phyloP scores from a whole-genome alignment of 1,140 invertebrate genomes.

The Dufourea novaeangliae region DNA sequence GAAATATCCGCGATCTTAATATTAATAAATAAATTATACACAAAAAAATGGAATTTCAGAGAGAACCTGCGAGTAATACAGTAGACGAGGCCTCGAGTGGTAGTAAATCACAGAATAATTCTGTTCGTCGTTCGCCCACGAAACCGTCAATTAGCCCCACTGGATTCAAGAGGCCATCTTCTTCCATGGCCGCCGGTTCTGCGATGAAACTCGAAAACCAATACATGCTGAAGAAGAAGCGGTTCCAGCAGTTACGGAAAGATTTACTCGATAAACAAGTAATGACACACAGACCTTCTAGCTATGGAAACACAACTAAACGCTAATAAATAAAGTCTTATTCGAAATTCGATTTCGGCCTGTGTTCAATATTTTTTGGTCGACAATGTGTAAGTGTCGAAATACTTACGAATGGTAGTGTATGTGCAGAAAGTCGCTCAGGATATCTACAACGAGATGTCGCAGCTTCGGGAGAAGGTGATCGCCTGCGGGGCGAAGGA shows the following conservation, averaged over 20 bases:
- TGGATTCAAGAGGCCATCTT: conserved; percentile 18
- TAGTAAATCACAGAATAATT: conserved; percentile 26
- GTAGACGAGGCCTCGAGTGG: conserved; percentile 30
- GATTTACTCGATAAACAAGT: conserved; percentile 72
- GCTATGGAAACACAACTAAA: too few relatives aligned
- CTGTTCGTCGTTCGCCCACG: conserved; percentile 42
- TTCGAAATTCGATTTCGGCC: too few relatives aligned
- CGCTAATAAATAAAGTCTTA: too few relatives aligned
- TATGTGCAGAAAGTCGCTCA: conserved; percentile 60
- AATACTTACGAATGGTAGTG: too few relatives aligned
- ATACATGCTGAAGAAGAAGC: conserved; percentile 63
- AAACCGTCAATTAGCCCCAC: conserved; percentile 9
- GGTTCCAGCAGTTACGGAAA: conserved; percentile 59
- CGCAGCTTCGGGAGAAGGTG: conserved; percentile 69
- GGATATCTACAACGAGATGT: conserved; percentile 65
- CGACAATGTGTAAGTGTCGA: too few relatives aligned
- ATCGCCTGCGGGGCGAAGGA: conserved; percentile 67
- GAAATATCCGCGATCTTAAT: too few relatives aligned
- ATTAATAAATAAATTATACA: neutral
- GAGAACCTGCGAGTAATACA: conserved; percentile 14
- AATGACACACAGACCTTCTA: neutral
- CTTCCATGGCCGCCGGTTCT: neutral
- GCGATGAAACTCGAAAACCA: conserved; percentile 69
- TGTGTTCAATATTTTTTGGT: too few relatives aligned
- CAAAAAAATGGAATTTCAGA: conserved; percentile 33